Percentiles rank a stretch among this genome's conserved stretches.
Conservation (phyloP, 2,797 vertebrate species). For the Nyctibius grandis region DNA sequence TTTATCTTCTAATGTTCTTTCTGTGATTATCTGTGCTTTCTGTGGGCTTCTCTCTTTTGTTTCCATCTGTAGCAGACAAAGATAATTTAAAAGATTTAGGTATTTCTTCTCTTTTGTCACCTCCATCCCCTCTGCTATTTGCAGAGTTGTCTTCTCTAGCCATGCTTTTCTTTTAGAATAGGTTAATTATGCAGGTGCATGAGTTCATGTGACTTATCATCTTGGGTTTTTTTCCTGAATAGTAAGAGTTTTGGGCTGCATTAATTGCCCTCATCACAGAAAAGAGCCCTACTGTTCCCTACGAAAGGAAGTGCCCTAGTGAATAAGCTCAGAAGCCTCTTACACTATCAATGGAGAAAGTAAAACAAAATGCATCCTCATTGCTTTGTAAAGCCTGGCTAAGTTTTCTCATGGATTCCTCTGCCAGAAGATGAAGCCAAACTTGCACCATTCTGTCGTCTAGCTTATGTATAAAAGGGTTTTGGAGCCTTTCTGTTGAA, state of each 20-base stretch:
- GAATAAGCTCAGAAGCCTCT: conserved; percentile 2
- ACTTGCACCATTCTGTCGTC: neutral
- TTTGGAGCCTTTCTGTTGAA: neutral
- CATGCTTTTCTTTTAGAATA: neutral
- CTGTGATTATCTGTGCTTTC: neutral
- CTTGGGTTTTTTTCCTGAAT: neutral
- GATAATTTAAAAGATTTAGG: neutral
- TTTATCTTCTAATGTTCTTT: neutral
- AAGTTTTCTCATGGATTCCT: neutral
- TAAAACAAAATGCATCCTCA: neutral
- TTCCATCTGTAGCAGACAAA: neutral
- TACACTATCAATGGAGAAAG: neutral
- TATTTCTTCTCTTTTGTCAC: neutral
- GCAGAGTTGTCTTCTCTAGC: neutral
- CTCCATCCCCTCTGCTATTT: neutral
- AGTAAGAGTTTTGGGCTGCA: neutral
- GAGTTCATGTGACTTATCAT: neutral
- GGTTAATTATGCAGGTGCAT: neutral
- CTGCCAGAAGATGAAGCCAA: neutral
- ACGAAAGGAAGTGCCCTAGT: neutral
- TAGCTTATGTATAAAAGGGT: neutral
- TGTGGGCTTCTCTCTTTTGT: neutral
- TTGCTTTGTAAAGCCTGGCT: neutral
- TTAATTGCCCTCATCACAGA: neutral
- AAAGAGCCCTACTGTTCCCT: neutral